Evolutionary conservation across 2,888 invertebrate species (phyloP).

Genomic region (Strigamia maritima): DNA sequence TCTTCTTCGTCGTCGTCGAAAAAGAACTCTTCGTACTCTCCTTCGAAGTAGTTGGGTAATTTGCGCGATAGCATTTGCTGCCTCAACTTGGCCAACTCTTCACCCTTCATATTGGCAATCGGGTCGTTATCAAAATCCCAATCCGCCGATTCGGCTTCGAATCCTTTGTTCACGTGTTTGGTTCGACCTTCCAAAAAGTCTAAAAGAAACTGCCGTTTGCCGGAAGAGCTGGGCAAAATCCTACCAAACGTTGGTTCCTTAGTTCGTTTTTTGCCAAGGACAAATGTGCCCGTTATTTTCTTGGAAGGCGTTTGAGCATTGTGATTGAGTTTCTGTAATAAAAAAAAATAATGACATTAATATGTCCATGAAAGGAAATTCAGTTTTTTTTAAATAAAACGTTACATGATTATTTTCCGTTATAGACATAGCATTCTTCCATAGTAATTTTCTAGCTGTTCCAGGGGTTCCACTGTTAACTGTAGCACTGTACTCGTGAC

Average conservation of each 20-base stretch:
- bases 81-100: constrained; percentile 37
- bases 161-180: constrained; percentile 13
- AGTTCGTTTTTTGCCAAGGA: constrained; percentile 34
- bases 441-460: constrained; percentile 11
- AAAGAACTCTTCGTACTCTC: constrained; percentile 38
- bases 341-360: not conserved
- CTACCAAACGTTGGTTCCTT: constrained; percentile 38
- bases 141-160: constrained; percentile 26
- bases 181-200: constrained; percentile 37
- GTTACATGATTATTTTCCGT: constrained; percentile 34
- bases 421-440: constrained; percentile 15
- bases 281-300: constrained; percentile 39
- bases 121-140: constrained; percentile 39
- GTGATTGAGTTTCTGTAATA: constrained; percentile 28
- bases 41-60: constrained; percentile 38
- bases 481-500: constrained; percentile 30
- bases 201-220: constrained; percentile 37
- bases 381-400: no score
- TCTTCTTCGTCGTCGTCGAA: constrained; percentile 38
- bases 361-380: constrained; percentile 1
- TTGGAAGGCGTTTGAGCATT: constrained; percentile 38
- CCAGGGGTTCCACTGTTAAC: constrained; percentile 35
- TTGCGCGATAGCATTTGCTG: constrained; percentile 36
- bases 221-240: constrained; percentile 38
- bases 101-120: constrained; percentile 33